A percentile compares a stretch with the other conserved stretches of the same genome.
Evolutionary conservation across 2,113 vertebrate species (phyloP).

Genomic region (Cebidichthys violaceus): DNA sequence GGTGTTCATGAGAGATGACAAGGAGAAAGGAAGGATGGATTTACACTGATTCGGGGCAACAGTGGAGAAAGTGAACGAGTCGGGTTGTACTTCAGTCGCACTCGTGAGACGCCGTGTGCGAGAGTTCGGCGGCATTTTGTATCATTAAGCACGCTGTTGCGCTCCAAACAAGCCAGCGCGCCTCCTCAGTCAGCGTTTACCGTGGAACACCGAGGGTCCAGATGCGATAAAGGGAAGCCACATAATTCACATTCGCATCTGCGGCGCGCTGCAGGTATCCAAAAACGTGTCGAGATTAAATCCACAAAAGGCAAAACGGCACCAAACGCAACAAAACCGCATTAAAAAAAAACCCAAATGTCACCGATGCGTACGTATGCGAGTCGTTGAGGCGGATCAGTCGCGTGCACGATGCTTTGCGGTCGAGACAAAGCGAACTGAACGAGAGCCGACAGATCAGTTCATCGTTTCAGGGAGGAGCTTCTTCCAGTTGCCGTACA

Average conservation of each 20-base stretch:
- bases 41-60: background rate
- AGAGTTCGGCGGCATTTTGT: background rate
- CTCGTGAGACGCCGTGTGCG: background rate
- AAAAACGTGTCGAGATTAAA: background rate
- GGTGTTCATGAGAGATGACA: background rate
- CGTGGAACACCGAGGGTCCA: background rate
- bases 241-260: background rate
- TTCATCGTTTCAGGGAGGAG: constrained; percentile 20
- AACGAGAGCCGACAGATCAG: constrained; percentile 12
- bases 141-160: background rate
- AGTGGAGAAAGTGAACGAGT: background rate
- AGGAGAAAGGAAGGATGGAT: background rate
- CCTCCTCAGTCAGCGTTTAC: background rate
- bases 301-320: background rate
- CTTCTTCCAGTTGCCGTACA: constrained; percentile 1
- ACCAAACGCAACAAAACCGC: background rate
- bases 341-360: background rate
- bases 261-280: background rate
- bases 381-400: background rate
- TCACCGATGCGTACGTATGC: background rate
- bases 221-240: background rate
- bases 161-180: no score
- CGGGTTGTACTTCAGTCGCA: background rate
- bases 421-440: background rate
- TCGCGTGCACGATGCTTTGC: background rate